Conservation (phyloP, 2,797 vertebrate genomes). For the Hydrocynus forskahlii region DNA sequence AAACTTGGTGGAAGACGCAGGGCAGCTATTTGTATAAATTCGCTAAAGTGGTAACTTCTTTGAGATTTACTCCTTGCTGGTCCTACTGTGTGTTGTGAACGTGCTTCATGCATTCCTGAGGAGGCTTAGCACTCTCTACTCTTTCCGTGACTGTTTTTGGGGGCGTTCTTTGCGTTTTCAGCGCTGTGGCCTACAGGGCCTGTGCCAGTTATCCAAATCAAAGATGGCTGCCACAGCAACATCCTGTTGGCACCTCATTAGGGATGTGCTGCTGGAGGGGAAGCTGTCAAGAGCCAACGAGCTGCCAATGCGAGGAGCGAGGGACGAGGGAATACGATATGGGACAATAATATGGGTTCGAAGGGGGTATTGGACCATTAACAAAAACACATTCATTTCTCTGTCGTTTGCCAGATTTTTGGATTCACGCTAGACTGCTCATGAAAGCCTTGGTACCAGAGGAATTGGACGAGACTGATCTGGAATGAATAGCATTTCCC, state of each 20-base stretch:
- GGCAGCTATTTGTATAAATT: constrained; percentile 54
- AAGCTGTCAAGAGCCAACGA: constrained; percentile 38
- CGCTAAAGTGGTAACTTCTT: constrained; percentile 48
- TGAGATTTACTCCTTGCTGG: neutral
- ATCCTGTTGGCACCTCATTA: constrained; percentile 59
- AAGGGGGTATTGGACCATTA: constrained; percentile 53
- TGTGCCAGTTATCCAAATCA: constrained; percentile 38
- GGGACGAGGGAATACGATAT: constrained; percentile 43
- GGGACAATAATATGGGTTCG: constrained; percentile 38
- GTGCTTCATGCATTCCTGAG: constrained; percentile 30
- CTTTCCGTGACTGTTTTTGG: neutral
- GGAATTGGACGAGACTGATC: constrained; percentile 66
- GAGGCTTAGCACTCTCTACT: neutral
- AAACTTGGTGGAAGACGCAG: neutral
- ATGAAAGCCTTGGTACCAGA: constrained; percentile 66
- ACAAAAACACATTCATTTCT: constrained; percentile 63
- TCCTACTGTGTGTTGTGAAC: constrained; percentile 32
- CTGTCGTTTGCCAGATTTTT: constrained; percentile 55
- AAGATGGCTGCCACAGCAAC: constrained; percentile 43
- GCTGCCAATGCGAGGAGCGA: constrained; percentile 46
- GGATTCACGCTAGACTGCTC: constrained; percentile 58
- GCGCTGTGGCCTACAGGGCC: constrained; percentile 13
- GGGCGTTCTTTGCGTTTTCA: constrained; percentile 9
- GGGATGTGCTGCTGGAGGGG: constrained; percentile 50
- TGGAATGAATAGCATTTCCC: constrained; percentile 71